Evolutionary conservation across 2,888 invertebrate genomes (phyloP), one percentile per base, ranked within the genome.

Genomic region (Aplocera efformata): DNA sequence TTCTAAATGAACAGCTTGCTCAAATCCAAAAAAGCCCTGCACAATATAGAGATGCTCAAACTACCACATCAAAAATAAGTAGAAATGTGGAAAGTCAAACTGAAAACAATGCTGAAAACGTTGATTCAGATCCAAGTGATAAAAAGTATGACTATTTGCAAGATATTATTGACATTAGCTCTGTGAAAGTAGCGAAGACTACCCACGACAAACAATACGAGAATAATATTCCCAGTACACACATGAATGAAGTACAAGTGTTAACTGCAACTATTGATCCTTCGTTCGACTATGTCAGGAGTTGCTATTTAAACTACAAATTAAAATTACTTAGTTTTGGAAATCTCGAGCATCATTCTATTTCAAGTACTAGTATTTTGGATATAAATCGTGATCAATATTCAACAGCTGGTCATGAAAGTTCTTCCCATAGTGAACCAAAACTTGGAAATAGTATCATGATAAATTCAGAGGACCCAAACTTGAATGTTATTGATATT

Each of bases 261-360:
- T 56, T 79, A 21, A 56, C 73, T 3, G 72, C 71, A 10, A 69
- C 58, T 48, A 35, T 72, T 23, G 72, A 78, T 43, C 69, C 73
- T 4, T 48, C 62, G 27, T 70, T 74, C 46, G 66, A 75, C 34
- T 64, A 60, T 32, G 56, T 71, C 1, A 73, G 51, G 63, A 74
- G 38, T 40, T 64, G 51, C 37, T 81, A 82, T 50, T 47, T 71
- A 11, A 67, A 71, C 53, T 72, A 78, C 47, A 84, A 82, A 67
- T 54, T 76, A 31, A 70, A 75, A 47, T 56, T 58, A 36, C 60
- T 84, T 6, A 58, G 69, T 30, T 53, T 51, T 9, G 66, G 77
- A 10, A 63, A 46, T 28, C 41, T 81, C 26, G 75, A 84, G 54
- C 71, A 73, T 31, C 58, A 63, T 51, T 79, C 81, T 4, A 67